Base-by-base conservation (phyloP, 2,888 invertebrate genomes). In the Heliconius aoede region DNA sequence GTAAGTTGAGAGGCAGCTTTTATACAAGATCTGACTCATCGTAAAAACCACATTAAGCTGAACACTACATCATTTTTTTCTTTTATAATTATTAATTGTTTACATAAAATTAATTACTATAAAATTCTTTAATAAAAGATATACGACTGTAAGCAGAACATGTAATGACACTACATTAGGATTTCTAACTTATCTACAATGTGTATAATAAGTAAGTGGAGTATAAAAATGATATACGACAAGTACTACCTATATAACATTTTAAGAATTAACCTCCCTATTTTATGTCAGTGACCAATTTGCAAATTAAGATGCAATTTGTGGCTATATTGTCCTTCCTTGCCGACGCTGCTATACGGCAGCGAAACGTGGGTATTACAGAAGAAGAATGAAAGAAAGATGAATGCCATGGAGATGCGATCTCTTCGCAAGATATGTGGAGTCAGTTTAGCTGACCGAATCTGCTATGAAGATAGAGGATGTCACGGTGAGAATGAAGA, bases 11-110 rank as follows among this genome's bases (percentile, higher is more conserved):
- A 72, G 36, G 61, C 28, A 61, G 36, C 61, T 36, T 72, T 61
- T 36, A 28, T 58, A 58, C 18, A 36, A 72, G 18, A 72, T 61
- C 26, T 72, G 72, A 72, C 61, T 72, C 72, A 72, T 72, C 40
- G 72, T 60, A 61, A 61, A 72, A 61, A 36, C 58, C 61, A 40
- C 15, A 64, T 30, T 32, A 32, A n/a, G 5, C 11, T 30, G n/a
- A 62, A 64, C n/a, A 64, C 32, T 32, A 21, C n/a, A n/a, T 7
- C 9, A 0, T 9, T 55, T 21, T 55, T 55, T 55, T 18, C 0
- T 46, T 46, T 21, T 46, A 46, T 21, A 46, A 46, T 55, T 55
- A n/a, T 55, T 55, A n/a, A 21, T 55, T 55, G 11, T n/a, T 55
- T 55, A 55, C 11, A n/a, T n/a, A n/a, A n/a, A 55, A n/a, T n/a